Evolutionary conservation across 2,113 vertebrate genomes (phyloP).

Genomic region (Macaca mulatta): DNA sequence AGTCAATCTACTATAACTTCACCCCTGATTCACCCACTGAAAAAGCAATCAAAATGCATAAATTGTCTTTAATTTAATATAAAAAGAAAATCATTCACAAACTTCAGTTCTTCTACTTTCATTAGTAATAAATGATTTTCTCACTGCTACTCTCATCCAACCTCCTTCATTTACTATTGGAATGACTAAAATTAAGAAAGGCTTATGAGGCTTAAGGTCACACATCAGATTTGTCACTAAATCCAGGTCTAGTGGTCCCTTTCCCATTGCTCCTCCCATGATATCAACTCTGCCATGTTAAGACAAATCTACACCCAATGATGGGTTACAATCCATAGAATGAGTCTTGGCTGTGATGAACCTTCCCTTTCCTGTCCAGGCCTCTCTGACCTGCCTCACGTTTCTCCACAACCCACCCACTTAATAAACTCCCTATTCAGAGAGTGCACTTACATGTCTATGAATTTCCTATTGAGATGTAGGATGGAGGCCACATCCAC

Average conservation of each 20-base stretch:
- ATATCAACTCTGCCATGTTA: not conserved
- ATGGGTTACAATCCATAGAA: not conserved
- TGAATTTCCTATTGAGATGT: constrained; percentile 89
- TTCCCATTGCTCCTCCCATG: not conserved
- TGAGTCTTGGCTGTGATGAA: not conserved
- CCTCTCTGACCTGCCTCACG: not conserved
- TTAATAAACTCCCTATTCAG: not conserved
- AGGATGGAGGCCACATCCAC: constrained; percentile 84
- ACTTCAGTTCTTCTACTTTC: not conserved
- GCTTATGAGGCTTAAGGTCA: not conserved
- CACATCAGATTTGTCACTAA: not conserved
- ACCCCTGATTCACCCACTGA: not conserved
- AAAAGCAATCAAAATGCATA: not conserved
- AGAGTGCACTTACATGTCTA: constrained; percentile 91
- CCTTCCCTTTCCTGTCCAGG: not conserved
- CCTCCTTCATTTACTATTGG: not conserved
- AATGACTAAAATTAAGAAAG: constrained; percentile 7
- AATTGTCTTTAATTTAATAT: not conserved
- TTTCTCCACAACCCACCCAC: not conserved
- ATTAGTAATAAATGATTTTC: not conserved
- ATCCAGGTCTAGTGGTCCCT: not conserved
- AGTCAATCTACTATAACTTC: not conserved
- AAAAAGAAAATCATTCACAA: not conserved
- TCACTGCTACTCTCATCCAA: not conserved
- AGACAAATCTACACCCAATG: not conserved